Conservation (phyloP, 2,113 vertebrate species). For the Misgurnus anguillicaudatus region DNA sequence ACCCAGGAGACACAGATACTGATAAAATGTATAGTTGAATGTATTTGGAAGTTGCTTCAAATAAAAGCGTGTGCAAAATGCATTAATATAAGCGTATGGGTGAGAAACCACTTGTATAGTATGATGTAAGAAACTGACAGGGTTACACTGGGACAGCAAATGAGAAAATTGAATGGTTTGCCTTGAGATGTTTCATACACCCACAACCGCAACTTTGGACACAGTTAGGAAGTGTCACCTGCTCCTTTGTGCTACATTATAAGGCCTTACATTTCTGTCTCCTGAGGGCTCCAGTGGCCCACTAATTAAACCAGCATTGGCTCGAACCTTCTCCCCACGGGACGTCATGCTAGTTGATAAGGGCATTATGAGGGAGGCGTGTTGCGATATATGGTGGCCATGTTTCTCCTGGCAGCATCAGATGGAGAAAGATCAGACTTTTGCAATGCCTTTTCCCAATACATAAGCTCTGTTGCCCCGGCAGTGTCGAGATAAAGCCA, state of each 20-base stretch:
- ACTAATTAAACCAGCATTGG: conserved; percentile 24
- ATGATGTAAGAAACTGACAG: too few species aligned
- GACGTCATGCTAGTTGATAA: conserved; percentile 23
- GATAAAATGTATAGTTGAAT: too few species aligned
- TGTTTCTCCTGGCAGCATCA: conserved; percentile 19
- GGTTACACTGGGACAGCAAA: too few species aligned
- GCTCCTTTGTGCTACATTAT: background rate
- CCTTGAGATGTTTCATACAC: too few species aligned
- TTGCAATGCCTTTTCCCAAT: background rate
- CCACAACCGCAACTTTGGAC: too few species aligned
- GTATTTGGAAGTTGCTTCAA: too few species aligned
- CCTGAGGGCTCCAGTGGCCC: background rate
- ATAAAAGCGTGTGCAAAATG: too few species aligned
- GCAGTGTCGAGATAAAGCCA: conserved; percentile 23
- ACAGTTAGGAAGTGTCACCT: background rate
- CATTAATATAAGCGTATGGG: too few species aligned
- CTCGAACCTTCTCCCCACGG: conserved; percentile 10
- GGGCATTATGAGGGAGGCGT: background rate
- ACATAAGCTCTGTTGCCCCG: conserved; percentile 28
- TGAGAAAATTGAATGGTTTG: too few species aligned
- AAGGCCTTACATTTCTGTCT: conserved; percentile 3
- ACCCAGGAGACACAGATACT: too few species aligned
- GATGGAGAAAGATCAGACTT: conserved; percentile 22
- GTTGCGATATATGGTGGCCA: background rate
- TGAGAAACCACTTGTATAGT: too few species aligned